phyloP scores from a whole-genome alignment of 2,888 invertebrate genomes.

The Hydrotaea diabolus region DNA sequence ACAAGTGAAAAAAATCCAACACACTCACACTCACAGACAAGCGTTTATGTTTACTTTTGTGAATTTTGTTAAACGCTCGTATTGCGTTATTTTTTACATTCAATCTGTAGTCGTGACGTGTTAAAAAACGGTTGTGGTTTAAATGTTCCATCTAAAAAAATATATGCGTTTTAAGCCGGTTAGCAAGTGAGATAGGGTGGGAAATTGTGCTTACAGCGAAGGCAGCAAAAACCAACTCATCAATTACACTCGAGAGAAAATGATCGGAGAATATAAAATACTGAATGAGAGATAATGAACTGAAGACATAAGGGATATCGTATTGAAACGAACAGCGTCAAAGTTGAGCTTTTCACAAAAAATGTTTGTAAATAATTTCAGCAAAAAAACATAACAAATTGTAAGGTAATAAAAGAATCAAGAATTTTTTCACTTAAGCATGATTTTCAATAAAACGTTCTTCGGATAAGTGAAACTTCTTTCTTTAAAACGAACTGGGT shows the following conservation, averaged over 20 bases:
- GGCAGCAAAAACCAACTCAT: background rate
- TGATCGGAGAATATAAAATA: background rate
- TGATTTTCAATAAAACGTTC: too few species aligned
- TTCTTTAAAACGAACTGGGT: too few species aligned
- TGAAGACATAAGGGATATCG: too few species aligned
- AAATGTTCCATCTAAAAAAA: slow-evolving; percentile 14
- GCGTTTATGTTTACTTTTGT: slow-evolving; percentile 27
- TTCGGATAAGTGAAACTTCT: too few species aligned
- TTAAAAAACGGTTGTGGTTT: slow-evolving; percentile 28
- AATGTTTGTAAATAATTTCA: too few species aligned
- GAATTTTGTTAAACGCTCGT: slow-evolving; percentile 18
- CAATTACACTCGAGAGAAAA: background rate
- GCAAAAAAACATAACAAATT: too few species aligned
- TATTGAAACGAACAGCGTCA: too few species aligned
- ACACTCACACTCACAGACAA: background rate
- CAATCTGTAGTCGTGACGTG: slow-evolving; percentile 41
- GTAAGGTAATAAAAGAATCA: too few species aligned
- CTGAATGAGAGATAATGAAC: too few species aligned
- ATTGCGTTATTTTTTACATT: background rate
- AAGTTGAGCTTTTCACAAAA: too few species aligned
- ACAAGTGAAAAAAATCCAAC: slow-evolving; percentile 17
- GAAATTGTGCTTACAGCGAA: background rate
- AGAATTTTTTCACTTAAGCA: too few species aligned
- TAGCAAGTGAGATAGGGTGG: background rate
- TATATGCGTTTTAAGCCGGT: slow-evolving; percentile 5